Percentiles rank a stretch among this genome's conserved stretches.
These are phyloP conservation scores for Chaenocephalus aceratus DNA, from an alignment of 2,113 vertebrate genomes.

Conservation along the genomic window DNA sequence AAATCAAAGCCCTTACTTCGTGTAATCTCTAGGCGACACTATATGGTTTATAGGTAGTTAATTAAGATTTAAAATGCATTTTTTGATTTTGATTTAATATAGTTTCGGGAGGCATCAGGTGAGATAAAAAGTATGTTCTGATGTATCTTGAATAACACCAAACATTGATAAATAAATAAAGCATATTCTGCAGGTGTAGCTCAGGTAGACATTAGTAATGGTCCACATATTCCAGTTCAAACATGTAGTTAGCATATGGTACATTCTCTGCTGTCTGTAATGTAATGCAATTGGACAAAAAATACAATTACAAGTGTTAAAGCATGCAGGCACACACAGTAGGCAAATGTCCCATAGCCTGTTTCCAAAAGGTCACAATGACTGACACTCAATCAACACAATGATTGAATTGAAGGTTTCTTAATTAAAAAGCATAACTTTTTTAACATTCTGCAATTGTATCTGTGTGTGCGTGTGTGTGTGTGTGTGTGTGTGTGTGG, in stretches of 20 bases:
- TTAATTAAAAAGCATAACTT: slow-evolving; percentile 40
- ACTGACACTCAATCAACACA: not conserved
- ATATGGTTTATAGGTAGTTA: not conserved
- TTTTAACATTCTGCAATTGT: slow-evolving; percentile 9
- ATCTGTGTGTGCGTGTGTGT: not conserved
- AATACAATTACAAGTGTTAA: not conserved
- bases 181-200: not conserved
- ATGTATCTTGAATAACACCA: not conserved
- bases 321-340: not conserved
- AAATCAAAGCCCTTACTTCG: slow-evolving; percentile 41
- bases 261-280: not conserved
- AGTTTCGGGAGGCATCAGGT: not conserved
- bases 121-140: not conserved
- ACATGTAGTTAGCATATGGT: not conserved
- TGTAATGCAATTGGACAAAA: slow-evolving; percentile 12
- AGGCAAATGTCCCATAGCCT: not conserved
- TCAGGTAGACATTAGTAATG: too few species aligned
- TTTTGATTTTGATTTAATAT: not conserved
- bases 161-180: not conserved
- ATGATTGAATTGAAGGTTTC: slow-evolving; percentile 18
- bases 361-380: slow-evolving; percentile 29
- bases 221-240: not conserved
- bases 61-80: slow-evolving; percentile 5
- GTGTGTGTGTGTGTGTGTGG: too few species aligned
- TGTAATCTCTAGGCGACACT: slow-evolving; percentile 24